Conservation (phyloP, 2,888 invertebrate genomes). For the Allacma fusca region DNA sequence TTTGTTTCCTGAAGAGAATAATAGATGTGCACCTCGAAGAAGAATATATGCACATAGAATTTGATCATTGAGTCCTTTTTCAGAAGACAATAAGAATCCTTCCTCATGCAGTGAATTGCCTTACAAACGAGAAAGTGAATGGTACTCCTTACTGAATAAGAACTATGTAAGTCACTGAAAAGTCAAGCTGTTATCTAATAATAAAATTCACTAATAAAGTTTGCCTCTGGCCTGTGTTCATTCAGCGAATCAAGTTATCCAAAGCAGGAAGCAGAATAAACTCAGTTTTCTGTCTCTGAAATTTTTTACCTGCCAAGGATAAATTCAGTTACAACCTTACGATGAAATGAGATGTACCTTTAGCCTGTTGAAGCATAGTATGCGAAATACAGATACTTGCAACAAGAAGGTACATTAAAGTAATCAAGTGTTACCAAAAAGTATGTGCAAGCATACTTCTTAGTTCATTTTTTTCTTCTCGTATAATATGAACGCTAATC, state of each 20-base stretch:
- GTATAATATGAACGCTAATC: no score
- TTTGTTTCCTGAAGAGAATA: no score
- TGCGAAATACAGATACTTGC: not conserved
- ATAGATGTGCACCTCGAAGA: not conserved
- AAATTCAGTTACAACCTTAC: not conserved
- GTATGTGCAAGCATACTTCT: no score
- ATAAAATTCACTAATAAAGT: not conserved
- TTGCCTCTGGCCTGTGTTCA: not conserved
- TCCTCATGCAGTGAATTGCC: not conserved
- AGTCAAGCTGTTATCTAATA: not conserved
- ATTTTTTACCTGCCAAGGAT: conserved; percentile 6
- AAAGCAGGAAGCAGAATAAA: conserved; percentile 12
- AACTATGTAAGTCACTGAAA: not conserved
- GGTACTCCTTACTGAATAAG: not conserved
- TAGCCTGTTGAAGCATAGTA: not conserved
- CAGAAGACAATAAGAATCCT: not conserved
- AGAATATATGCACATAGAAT: not conserved
- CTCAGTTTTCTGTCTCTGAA: not conserved
- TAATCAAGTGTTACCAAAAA: no score
- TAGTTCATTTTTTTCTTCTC: no score
- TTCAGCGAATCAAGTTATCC: not conserved
- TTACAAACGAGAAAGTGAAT: not conserved
- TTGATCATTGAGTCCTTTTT: not conserved
- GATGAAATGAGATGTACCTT: not conserved
- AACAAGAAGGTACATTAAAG: not conserved